Evolutionary conservation across 2,888 invertebrate species (phyloP).

Genomic region (Andricus curvator): DNA sequence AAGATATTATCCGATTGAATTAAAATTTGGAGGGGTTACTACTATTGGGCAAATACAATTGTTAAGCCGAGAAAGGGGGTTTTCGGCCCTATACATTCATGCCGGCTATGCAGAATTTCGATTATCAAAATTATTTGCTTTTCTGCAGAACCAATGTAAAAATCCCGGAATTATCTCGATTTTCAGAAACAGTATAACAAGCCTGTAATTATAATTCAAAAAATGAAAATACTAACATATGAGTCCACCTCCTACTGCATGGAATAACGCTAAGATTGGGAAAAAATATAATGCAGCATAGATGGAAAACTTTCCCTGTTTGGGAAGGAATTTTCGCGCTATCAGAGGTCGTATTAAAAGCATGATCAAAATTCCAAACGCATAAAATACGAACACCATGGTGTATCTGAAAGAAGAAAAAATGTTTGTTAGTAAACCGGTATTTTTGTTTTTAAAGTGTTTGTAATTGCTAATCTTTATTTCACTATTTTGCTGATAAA

Average conservation of each 20-base stretch:
- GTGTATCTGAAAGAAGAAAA: slow-evolving; percentile 87
- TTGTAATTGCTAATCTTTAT: background rate
- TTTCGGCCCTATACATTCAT: no score
- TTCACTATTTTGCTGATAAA: background rate
- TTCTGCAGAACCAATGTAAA: background rate
- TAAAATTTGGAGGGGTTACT: no score
- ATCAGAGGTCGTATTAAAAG: slow-evolving; percentile 88
- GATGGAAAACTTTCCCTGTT: slow-evolving; percentile 88
- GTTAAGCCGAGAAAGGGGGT: no score
- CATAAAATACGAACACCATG: slow-evolving; percentile 94
- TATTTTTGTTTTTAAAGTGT: no score
- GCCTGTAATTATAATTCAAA: slow-evolving; percentile 18
- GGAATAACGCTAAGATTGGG: slow-evolving; percentile 91
- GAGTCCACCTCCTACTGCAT: slow-evolving; percentile 93
- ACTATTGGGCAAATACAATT: no score
- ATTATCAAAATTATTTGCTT: background rate
- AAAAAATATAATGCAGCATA: slow-evolving; percentile 97
- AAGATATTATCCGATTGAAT: no score
- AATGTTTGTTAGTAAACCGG: slow-evolving; percentile 43
- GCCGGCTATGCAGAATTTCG: background rate
- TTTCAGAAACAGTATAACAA: no score
- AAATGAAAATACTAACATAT: slow-evolving; percentile 86
- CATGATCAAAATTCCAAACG: slow-evolving; percentile 89
- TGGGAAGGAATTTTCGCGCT: slow-evolving; percentile 83
- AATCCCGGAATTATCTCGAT: background rate